phyloP scores from a whole-genome alignment of 1,140 invertebrate species.

The silkworm (Bombyx mori) region ASM3026992v2 NC_085131.1:7544001-7544500 shows the following conservation, averaged over 20 bases:
- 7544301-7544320: too few species aligned
- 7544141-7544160: too few species aligned
- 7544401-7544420: conserved; percentile 4
- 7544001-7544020: too few species aligned
- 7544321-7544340: conserved; percentile 30
- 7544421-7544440: conserved; percentile 3
- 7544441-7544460: conserved; percentile 9
- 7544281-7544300: too few species aligned
- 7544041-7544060: too few species aligned
- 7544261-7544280: conserved; percentile 20
- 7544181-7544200: conserved; percentile 5
- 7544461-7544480: conserved; percentile 39
- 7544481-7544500: conserved; percentile 25
- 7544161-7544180: neutral
- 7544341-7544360: conserved; percentile 35
- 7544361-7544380: conserved; percentile 19
- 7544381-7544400: conserved; percentile 17
- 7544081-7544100: too few species aligned
- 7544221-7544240: conserved; percentile 16
- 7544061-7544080: too few species aligned
- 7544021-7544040: too few species aligned
- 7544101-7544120: too few species aligned
- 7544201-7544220: conserved; percentile 7
- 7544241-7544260: conserved; percentile 26
- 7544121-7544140: too few species aligned